Evolutionary conservation across 2,888 invertebrate genomes (phyloP), one percentile per base, ranked within the genome.

Genomic region (Carcina quercana): DNA sequence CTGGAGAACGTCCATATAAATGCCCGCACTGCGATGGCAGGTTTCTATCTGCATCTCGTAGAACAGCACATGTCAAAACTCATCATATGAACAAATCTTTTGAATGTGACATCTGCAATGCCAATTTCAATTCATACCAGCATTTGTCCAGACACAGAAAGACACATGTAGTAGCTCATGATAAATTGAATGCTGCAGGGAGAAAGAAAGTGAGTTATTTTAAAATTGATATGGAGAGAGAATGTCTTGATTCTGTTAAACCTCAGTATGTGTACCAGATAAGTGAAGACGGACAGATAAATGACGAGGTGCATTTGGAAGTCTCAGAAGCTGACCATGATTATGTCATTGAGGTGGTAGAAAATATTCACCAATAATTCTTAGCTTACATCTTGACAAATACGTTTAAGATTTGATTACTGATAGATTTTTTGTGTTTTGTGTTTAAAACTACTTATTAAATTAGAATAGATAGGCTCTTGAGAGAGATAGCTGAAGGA

Each of bases 1-100:
- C 79, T 0, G 79, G 79, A 0, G 79, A 79, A 34, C 68, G 60
- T 20, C 79, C 79, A 1, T 79, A 75, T 31, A 54, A 59, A 40
- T 79, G 79, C 40, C 43, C 59, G 1, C 50, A 63, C 31, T 79
- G 79, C 41, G 63, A 71, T 7, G 47, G 44, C 1, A 49, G 50
- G 11, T 79, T 76, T 30, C 37, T 78, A 2, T 78, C 76, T 2
- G 59, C 73, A 1, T 78, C 79, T 1, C 56, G 78, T 15, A 54
- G 69, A 43, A 52, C 66, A 2, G 67, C 67, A 13, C 79, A 79
- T 48, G 42, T 67, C 0, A 73, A 66, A 49, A 53, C 62, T 8
- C 61, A 66, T 10, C 78, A 79, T 34, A 32, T 47, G 4, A 54
- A 53, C 27, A 57, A 55, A 2, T 49, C 47, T 11, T 42, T 61